phyloP scores from a whole-genome alignment of 2,797 vertebrate species.

The Dryobates pubescens region DNA sequence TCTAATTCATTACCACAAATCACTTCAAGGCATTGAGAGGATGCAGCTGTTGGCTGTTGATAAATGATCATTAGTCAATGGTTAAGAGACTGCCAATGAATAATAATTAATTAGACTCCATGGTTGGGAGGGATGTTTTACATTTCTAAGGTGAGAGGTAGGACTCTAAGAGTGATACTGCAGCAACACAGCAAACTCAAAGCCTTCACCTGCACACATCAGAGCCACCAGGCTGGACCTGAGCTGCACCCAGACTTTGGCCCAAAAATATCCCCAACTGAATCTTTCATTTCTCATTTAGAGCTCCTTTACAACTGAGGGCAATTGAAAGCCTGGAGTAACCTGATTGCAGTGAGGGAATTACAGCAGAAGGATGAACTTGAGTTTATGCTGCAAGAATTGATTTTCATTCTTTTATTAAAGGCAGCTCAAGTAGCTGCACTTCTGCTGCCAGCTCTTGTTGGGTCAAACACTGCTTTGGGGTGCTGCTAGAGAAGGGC shows the following conservation, averaged over 20 bases:
- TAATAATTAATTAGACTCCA: neutral
- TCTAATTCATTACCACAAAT: slow-evolving; percentile 15
- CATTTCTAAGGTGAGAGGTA: neutral
- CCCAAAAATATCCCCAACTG: neutral
- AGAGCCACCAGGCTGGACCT: neutral
- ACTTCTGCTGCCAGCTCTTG: neutral
- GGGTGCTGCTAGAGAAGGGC: neutral
- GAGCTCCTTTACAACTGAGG: neutral
- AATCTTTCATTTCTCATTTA: neutral
- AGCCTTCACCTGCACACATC: neutral
- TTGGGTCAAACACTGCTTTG: neutral
- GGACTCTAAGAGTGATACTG: neutral
- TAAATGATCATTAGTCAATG: neutral
- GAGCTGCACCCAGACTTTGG: neutral
- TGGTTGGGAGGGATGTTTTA: neutral
- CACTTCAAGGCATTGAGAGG: neutral
- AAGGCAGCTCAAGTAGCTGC: neutral
- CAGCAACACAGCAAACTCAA: neutral
- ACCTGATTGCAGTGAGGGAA: neutral
- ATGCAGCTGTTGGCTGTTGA: neutral
- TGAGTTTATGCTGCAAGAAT: neutral
- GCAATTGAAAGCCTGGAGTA: neutral
- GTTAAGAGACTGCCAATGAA: neutral
- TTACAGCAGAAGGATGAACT: neutral
- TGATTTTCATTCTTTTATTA: neutral